phyloP scores from a whole-genome alignment of 1,140 invertebrate genomes.

The Eumaeus atala region DNA sequence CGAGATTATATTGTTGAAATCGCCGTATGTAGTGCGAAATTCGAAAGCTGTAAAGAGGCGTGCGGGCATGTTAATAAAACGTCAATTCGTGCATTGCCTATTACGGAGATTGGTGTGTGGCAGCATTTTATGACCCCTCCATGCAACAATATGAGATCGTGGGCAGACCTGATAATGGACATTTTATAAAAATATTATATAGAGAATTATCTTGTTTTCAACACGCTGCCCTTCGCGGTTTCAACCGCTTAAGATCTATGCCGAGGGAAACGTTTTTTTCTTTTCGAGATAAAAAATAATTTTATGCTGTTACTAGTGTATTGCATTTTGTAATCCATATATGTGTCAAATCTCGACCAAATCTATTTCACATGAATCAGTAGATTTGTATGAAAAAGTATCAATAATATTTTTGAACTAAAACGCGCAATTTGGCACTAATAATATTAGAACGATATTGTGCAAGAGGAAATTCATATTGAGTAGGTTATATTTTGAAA shows the following conservation, averaged over 20 bases:
- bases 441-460: no score
- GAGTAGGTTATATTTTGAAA: no score
- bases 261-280: no score
- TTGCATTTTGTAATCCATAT: no score
- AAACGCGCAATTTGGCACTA: no score
- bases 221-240: not conserved
- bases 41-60: slow-evolving; percentile 30
- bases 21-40: slow-evolving; percentile 18
- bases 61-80: slow-evolving; percentile 47
- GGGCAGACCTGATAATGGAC: not conserved
- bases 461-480: no score
- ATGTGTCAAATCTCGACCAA: no score
- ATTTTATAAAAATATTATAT: not conserved
- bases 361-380: no score
- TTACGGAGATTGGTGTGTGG: slow-evolving; percentile 47
- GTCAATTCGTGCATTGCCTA: slow-evolving; percentile 56
- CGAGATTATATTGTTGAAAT: slow-evolving; percentile 10
- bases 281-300: no score
- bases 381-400: no score
- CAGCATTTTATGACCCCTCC: slow-evolving; percentile 42
- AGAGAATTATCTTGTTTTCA: not conserved
- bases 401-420: no score
- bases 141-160: slow-evolving; percentile 24
- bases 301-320: no score
- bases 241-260: not conserved